Percentiles rank a stretch among this genome's conserved stretches.
phyloP scores from a whole-genome alignment of 2,797 vertebrate species.

The Orientallactaga sibirica region DNA sequence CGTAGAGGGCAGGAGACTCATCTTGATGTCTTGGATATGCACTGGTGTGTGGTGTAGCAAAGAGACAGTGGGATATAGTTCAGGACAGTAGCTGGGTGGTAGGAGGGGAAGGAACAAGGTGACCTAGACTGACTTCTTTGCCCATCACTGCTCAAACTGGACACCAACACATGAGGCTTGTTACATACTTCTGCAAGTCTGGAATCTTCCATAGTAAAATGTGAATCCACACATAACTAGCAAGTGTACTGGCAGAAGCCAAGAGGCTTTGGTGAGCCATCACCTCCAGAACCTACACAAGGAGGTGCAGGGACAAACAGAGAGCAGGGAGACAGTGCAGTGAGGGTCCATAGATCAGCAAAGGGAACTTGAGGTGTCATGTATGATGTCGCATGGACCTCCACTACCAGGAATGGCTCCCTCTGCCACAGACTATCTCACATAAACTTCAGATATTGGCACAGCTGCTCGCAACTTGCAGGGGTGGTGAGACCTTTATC shows the following conservation, averaged over 20 bases:
- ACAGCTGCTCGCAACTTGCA: fast-evolving
- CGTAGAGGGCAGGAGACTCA: background rate
- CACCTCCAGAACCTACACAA: background rate
- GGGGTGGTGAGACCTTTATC: fast-evolving
- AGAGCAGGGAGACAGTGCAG: fast-evolving
- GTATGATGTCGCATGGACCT: fast-evolving
- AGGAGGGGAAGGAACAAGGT: background rate
- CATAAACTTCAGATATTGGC: fast-evolving
- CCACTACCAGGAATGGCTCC: background rate
- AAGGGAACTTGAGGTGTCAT: background rate
- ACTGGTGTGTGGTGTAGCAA: background rate
- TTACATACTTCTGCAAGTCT: fast-evolving
- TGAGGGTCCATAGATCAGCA: background rate
- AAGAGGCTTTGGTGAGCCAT: background rate
- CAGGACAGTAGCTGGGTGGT: fast-evolving
- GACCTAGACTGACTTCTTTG: background rate
- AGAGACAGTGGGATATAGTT: fast-evolving
- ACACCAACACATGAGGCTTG: fast-evolving
- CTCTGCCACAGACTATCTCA: background rate
- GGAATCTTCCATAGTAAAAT: background rate
- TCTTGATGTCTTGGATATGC: fast-evolving
- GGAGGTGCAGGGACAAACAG: background rate
- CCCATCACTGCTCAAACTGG: too few species aligned
- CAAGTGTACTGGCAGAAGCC: background rate
- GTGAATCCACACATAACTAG: background rate